A percentile compares a stretch with the other conserved stretches of the same genome.
Conservation (phyloP, 2,888 invertebrate genomes). For the Drosophila silvestris region DNA sequence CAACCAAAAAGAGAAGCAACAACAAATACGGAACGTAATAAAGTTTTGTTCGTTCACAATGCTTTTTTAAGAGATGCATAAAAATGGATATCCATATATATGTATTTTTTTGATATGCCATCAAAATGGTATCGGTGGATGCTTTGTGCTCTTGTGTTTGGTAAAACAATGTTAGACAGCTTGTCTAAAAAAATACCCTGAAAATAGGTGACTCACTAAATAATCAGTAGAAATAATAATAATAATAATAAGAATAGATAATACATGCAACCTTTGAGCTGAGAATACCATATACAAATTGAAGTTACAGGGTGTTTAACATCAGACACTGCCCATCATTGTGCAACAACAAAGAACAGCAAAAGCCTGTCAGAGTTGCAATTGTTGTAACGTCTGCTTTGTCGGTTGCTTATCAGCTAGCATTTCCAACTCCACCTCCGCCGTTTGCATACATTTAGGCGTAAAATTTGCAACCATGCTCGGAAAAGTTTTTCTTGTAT, state of each 20-base stretch:
- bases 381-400: conserved; percentile 38
- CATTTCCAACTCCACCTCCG: conserved; percentile 14
- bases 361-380: conserved; percentile 49
- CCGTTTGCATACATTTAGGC: conserved; percentile 63
- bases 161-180: background rate
- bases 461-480: conserved; percentile 42
- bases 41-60: conserved; percentile 27
- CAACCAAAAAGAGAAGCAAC: conserved; percentile 11
- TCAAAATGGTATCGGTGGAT: conserved; percentile 18
- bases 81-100: conserved; percentile 21
- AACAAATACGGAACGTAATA: conserved; percentile 46
- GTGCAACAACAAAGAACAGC: conserved; percentile 32
- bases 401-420: conserved; percentile 54
- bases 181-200: background rate
- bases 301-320: conserved; percentile 23
- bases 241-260: too few species aligned
- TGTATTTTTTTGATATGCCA: conserved; percentile 34
- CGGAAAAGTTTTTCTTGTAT: conserved; percentile 51
- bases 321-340: conserved; percentile 39
- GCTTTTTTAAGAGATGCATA: conserved; percentile 15
- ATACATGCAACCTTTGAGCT: background rate
- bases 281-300: background rate
- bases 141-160: conserved; percentile 2
- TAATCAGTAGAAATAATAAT: background rate
- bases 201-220: background rate